Evolutionary conservation across 2,113 vertebrate genomes (phyloP).

Genomic region (Embiotoca jacksoni): DNA sequence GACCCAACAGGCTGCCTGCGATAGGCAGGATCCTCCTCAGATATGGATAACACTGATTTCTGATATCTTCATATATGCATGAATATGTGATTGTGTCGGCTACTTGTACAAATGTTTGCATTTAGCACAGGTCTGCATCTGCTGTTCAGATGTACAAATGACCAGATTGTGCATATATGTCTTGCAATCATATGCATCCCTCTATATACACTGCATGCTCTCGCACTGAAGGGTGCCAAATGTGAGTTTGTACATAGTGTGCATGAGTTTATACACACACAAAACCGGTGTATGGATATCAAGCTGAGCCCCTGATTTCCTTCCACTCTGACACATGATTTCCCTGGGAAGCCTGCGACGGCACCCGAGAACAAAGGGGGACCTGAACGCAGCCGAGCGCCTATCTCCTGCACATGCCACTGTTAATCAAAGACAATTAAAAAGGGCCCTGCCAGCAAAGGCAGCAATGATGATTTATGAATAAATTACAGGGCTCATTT

Average conservation of each 20-base stretch:
- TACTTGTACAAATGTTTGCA: constrained; percentile 8
- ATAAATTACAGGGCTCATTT: constrained; percentile 86
- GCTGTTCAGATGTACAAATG: constrained; percentile 32
- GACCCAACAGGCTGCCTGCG: no score
- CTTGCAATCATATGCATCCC: constrained; percentile 21
- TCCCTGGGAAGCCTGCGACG: constrained; percentile 74
- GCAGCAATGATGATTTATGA: constrained; percentile 85
- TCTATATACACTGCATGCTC: constrained; percentile 18
- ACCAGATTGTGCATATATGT: constrained; percentile 39
- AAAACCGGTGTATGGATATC: constrained; percentile 35
- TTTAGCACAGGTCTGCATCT: constrained; percentile 15
- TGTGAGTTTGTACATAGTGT: constrained; percentile 9
- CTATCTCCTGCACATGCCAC: constrained; percentile 77
- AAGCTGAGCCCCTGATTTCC: constrained; percentile 53
- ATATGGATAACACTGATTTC: background rate
- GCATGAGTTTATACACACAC: constrained; percentile 1
- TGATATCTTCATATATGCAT: background rate
- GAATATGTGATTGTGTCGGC: background rate
- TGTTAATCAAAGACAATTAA: constrained; percentile 88
- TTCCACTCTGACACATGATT: constrained; percentile 71
- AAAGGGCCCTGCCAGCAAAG: constrained; percentile 80
- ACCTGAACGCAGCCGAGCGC: constrained; percentile 58
- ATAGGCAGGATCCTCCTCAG: background rate
- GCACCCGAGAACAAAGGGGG: constrained; percentile 79
- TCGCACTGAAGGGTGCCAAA: constrained; percentile 32